Evolutionary conservation across 2,113 vertebrate species (phyloP).

Genomic region (Amphiprion percula): DNA sequence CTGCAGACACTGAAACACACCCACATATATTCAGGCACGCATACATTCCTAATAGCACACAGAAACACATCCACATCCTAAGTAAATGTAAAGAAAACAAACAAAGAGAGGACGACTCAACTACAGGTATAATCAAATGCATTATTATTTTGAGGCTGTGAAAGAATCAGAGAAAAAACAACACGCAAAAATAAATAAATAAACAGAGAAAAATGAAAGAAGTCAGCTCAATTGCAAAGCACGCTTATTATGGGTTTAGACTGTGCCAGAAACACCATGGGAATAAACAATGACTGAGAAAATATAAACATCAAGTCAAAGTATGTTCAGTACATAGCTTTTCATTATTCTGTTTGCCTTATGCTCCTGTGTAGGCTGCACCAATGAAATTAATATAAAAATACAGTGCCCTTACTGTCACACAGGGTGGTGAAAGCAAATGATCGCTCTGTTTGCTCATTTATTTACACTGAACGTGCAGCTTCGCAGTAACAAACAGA

Average conservation of each 20-base stretch:
- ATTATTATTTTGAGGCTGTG: conserved; percentile 46
- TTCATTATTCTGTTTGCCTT: conserved; percentile 38
- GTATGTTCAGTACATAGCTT: conserved; percentile 25
- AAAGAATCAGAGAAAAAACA: conserved; percentile 40
- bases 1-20: conserved; percentile 91
- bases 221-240: conserved; percentile 26
- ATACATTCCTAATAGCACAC: conserved; percentile 35
- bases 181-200: background rate
- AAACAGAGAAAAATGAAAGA: conserved; percentile 24
- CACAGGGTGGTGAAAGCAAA: conserved; percentile 4
- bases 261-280: conserved; percentile 26
- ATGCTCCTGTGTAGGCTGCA: background rate
- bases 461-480: background rate
- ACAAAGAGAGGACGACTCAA: conserved; percentile 47
- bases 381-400: conserved; percentile 30
- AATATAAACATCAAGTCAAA: conserved; percentile 50
- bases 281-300: conserved; percentile 54
- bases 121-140: conserved; percentile 60
- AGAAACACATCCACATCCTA: conserved; percentile 28
- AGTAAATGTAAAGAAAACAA: conserved; percentile 40
- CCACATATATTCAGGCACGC: conserved; percentile 51
- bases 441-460: background rate
- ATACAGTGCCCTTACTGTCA: background rate
- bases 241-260: conserved; percentile 50
- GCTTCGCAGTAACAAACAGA: background rate